Percentiles rank a stretch among this genome's conserved stretches.
phyloP scores from a whole-genome alignment of 2,113 vertebrate genomes.

The Chrysochloris asiatica region DNA sequence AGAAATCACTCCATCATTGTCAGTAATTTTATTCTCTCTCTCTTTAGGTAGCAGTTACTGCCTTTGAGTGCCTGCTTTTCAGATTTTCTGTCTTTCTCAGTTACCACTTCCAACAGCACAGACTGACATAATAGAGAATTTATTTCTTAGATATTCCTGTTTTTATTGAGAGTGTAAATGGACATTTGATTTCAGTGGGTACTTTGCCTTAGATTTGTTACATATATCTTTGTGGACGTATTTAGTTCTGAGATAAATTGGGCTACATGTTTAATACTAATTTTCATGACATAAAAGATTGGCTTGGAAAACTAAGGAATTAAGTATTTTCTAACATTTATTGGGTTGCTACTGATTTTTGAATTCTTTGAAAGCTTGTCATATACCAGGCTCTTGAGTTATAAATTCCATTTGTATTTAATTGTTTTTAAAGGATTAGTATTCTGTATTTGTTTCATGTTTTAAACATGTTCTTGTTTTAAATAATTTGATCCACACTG shows the following conservation, averaged over 20 bases:
- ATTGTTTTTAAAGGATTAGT: slow-evolving; percentile 37
- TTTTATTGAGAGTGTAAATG: slow-evolving; percentile 60
- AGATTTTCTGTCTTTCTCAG: slow-evolving; percentile 58
- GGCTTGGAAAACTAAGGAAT: slow-evolving; percentile 22
- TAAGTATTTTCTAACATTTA: slow-evolving; percentile 12
- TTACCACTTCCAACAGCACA: slow-evolving; percentile 50
- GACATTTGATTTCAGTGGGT: slow-evolving; percentile 54
- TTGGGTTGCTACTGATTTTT: slow-evolving; percentile 33
- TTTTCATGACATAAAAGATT: slow-evolving; percentile 31
- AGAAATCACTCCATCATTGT: slow-evolving; percentile 70
- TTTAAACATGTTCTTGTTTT: background rate
- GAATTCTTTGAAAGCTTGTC: slow-evolving; percentile 20
- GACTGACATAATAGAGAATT: slow-evolving; percentile 20
- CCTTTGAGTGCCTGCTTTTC: slow-evolving; percentile 63
- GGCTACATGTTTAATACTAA: slow-evolving; percentile 49
- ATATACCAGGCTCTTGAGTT: background rate
- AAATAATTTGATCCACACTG: background rate
- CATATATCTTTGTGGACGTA: slow-evolving; percentile 44
- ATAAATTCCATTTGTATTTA: slow-evolving; percentile 25
- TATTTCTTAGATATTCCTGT: slow-evolving; percentile 41
- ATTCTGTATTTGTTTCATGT: slow-evolving; percentile 22
- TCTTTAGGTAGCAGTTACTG: slow-evolving; percentile 63
- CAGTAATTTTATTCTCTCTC: slow-evolving; percentile 67
- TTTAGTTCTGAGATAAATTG: slow-evolving; percentile 56
- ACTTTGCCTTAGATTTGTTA: slow-evolving; percentile 47